Percentiles rank a stretch among this genome's conserved stretches.
These are phyloP conservation scores for Plagodis dolabraria DNA, from an alignment of 2,888 invertebrate species.

Conservation along the genomic window DNA sequence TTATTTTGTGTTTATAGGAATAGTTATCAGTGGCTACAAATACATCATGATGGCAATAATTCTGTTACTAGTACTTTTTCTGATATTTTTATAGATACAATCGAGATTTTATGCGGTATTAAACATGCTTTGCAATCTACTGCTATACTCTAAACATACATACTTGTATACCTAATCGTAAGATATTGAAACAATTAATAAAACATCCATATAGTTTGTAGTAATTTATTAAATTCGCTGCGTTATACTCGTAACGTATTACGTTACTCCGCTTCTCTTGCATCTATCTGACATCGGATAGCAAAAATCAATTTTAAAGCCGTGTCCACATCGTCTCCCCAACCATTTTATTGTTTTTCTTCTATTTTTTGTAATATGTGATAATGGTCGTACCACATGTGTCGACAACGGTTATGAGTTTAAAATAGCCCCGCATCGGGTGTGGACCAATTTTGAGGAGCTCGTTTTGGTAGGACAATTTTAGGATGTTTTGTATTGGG, in stretches of 20 bases:
- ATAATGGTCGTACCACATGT: conserved; percentile 83
- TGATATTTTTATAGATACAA: no score
- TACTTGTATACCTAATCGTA: no score
- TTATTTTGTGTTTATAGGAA: neutral
- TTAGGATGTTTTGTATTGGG: conserved; percentile 39
- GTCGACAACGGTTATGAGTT: conserved; percentile 82
- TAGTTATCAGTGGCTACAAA: neutral
- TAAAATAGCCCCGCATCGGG: conserved; percentile 80
- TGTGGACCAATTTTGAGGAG: conserved; percentile 71
- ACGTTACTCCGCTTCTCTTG: neutral
- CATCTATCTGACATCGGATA: conserved; percentile 38
- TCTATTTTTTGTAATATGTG: conserved; percentile 83
- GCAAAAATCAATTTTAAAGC: conserved; percentile 72
- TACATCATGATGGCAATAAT: no score
- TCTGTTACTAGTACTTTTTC: no score
- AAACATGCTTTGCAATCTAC: no score
- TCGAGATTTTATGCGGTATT: no score
- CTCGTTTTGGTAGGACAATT: conserved; percentile 47
- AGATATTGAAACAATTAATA: no score
- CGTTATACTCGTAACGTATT: no score
- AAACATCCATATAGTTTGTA: no score
- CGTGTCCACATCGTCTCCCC: conserved; percentile 61
- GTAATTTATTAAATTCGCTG: neutral
- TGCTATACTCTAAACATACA: no score
- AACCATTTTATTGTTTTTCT: conserved; percentile 80